Percentiles rank a stretch among this genome's conserved stretches.
phyloP scores from a whole-genome alignment of 2,113 vertebrate genomes.

The Rhynchomys soricoides region DNA sequence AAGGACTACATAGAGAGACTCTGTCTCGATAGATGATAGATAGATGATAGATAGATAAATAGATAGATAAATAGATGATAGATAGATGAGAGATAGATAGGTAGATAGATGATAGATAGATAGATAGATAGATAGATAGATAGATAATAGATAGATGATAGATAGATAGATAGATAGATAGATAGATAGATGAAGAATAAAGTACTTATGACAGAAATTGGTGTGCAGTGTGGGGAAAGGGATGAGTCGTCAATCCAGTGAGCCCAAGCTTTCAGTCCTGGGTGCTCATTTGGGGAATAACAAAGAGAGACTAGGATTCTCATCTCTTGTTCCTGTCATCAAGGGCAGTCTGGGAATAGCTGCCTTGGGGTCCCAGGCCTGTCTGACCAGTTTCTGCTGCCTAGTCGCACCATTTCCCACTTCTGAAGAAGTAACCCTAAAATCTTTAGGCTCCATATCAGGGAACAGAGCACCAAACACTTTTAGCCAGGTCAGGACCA shows the following conservation, averaged over 20 bases:
- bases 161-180: not conserved
- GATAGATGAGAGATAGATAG: too few relatives aligned
- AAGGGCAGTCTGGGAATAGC: not conserved
- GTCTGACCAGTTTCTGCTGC: not conserved
- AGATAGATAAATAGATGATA: not conserved
- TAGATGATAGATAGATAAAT: not conserved
- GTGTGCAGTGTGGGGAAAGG: not conserved
- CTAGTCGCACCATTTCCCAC: not conserved
- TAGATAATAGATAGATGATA: not conserved
- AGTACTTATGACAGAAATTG: not conserved
- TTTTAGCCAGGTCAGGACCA: not conserved
- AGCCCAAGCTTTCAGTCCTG: not conserved
- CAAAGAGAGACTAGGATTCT: not conserved
- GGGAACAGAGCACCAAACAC: not conserved
- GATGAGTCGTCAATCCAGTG: not conserved
- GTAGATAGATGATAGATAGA: not conserved
- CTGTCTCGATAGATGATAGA: not conserved
- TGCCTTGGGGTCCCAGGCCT: not conserved
- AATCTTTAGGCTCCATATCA: not conserved
- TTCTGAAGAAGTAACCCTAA: not conserved
- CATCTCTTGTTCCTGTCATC: too few relatives aligned
- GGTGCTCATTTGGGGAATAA: not conserved
- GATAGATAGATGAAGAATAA: not conserved
- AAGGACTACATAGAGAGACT: not conserved
- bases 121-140: not conserved